Percentiles rank a stretch among this genome's conserved stretches.
These are phyloP conservation scores for Anabas testudineus DNA, from an alignment of 2,797 vertebrate species.

Conservation along the genomic window DNA sequence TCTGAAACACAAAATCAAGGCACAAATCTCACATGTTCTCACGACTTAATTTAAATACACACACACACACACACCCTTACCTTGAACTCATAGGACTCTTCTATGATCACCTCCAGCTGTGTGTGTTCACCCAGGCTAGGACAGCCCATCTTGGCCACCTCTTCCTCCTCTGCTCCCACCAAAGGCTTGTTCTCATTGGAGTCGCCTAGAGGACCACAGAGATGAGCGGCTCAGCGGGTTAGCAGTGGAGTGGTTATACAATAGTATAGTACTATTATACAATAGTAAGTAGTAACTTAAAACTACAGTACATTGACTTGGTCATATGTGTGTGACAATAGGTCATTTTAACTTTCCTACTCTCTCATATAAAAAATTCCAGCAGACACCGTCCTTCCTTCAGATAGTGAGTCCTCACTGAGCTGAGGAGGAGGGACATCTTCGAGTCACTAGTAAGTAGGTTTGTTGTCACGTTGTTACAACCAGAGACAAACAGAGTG, in stretches of 20 bases:
- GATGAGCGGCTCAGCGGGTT: background rate
- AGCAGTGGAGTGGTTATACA: background rate
- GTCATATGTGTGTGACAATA: no score
- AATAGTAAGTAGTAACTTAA: background rate
- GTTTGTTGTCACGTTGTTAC: no score
- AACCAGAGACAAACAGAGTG: no score
- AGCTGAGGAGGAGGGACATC: no score
- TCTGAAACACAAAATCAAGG: background rate
- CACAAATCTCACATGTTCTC: background rate
- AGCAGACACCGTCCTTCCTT: no score
- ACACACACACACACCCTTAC: constrained; percentile 57
- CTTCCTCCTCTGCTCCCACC: constrained; percentile 82
- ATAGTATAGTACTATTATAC: no score
- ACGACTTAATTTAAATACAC: background rate
- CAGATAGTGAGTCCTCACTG: no score
- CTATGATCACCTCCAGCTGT: constrained; percentile 86
- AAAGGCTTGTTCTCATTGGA: constrained; percentile 86
- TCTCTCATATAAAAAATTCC: no score
- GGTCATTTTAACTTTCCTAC: no score
- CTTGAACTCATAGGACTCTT: constrained; percentile 92
- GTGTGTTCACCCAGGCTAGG: constrained; percentile 87
- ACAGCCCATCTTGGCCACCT: constrained; percentile 86
- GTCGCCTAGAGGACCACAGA: constrained; percentile 76
- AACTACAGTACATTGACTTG: no score
- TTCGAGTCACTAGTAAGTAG: no score